These are phyloP conservation scores for Equus przewalskii DNA, from an alignment of 2,113 vertebrate species.

Conservation along the genomic window DNA sequence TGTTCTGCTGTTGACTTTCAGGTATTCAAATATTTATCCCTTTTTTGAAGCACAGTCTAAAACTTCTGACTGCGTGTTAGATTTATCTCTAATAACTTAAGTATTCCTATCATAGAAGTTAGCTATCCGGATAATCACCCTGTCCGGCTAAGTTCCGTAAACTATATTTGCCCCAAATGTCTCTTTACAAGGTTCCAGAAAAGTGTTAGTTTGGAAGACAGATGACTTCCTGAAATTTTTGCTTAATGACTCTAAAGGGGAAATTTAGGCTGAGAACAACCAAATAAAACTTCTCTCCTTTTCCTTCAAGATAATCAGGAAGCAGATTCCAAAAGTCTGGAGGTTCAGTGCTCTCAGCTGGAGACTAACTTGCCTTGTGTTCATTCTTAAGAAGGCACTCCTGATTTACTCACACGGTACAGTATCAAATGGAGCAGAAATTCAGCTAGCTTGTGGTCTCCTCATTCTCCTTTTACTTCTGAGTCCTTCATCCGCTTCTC, in stretches of 20 bases:
- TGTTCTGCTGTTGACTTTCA: constrained; percentile 20
- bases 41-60: constrained; percentile 58
- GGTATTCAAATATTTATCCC: constrained; percentile 2
- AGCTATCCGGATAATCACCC: constrained; percentile 52
- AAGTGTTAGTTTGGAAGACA: constrained; percentile 54
- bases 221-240: constrained; percentile 57
- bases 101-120: constrained; percentile 18
- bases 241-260: constrained; percentile 32
- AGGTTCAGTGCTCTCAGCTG: neutral
- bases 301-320: constrained; percentile 49
- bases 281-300: constrained; percentile 18
- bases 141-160: constrained; percentile 44
- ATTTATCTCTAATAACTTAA: constrained; percentile 50
- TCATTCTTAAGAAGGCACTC: constrained; percentile 34
- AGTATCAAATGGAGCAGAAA: constrained; percentile 30
- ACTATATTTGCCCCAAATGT: constrained; percentile 23
- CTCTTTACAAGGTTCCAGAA: constrained; percentile 56
- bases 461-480: constrained; percentile 24
- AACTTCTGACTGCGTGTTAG: constrained; percentile 41
- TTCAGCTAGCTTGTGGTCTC: neutral
- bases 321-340: neutral
- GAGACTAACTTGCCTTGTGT: constrained; percentile 34
- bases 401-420: neutral
- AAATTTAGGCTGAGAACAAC: constrained; percentile 49
- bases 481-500: constrained; percentile 8